Evolutionary conservation across 2,888 invertebrate genomes (phyloP), one percentile per base, ranked within the genome.

Genomic region (Leptinotarsa peninsularis): DNA sequence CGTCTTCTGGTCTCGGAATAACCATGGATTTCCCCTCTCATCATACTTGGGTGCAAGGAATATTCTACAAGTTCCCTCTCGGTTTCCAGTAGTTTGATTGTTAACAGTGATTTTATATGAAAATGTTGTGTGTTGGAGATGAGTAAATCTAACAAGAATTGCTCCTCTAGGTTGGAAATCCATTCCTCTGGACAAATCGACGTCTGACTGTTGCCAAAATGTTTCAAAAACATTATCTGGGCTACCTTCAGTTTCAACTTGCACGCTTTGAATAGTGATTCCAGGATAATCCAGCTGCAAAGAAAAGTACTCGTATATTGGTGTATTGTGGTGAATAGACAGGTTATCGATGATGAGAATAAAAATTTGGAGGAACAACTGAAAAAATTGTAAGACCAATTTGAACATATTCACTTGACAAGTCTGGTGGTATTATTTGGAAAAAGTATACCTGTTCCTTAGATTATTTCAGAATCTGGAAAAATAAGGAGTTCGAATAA

Each of bases 131-230:
- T 96, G 93, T 88, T 95, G 94, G 0, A 58, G 58, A 21, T 58
- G 58, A 4, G 58, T 58, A 15, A 94, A 93, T 33, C 93, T 89
- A 0, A 93, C 94, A 67, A 93, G 91, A 56, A 95, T 92, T 63
- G 92, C 87, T 67, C 95, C 95, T 0, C 94, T 90, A 0, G 95
- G 95, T 13, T 92, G 91, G 88, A 96, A 96, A 89, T 96, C 96
- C 85, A 96, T 90, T 0, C 96, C 96, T 1, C 95, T 91, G 0
- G 93, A 92, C 54, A 96, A 86, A 84, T 96, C 94, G 79, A 96
- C 90, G 68, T 93, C 93, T 74, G 94, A 93, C 87, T 94, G 92
- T 89, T 94, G 93, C 96, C 96, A 96, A 88, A 92, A 93, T 0
- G 95, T 95, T 50, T 76, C 74, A 18, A 81, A 60, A 4, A 23